Conservation (phyloP, 2,888 invertebrate genomes). For the Allygus modestus region DNA sequence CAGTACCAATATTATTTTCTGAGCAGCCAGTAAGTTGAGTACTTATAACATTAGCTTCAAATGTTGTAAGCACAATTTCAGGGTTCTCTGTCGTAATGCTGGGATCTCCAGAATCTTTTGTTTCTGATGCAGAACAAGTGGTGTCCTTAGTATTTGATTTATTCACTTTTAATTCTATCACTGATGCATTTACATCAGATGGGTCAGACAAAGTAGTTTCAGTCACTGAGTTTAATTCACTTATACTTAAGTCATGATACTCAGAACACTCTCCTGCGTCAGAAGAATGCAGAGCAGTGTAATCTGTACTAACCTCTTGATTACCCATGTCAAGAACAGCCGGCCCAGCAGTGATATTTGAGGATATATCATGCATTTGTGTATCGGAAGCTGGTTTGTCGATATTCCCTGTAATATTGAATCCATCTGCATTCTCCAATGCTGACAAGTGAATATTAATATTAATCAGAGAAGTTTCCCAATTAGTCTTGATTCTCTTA, state of each 20-base stretch:
- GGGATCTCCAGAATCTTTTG: not conserved
- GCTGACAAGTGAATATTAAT: slow-evolving; percentile 31
- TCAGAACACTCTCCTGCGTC: not conserved
- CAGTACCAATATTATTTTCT: too few relatives aligned
- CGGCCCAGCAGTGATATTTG: not conserved
- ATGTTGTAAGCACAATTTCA: not conserved
- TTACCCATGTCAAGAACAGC: not conserved
- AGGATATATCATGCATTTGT: not conserved
- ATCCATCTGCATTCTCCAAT: not conserved
- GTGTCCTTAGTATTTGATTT: not conserved
- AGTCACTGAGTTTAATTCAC: not conserved
- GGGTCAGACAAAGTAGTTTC: not conserved
- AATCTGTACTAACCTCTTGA: not conserved
- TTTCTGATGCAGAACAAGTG: not conserved
- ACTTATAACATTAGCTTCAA: not conserved
- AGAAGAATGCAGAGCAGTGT: not conserved
- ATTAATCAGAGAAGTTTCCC: slow-evolving; percentile 28
- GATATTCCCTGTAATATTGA: not conserved
- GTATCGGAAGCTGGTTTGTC: not conserved
- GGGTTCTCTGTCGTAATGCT: not conserved
- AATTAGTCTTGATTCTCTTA: not conserved
- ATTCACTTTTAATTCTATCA: not conserved
- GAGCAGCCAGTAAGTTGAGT: not conserved
- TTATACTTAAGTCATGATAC: not conserved
- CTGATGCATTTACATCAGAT: not conserved